Conservation (phyloP, 2,888 invertebrate genomes). For the Eupsilia transversa region DNA sequence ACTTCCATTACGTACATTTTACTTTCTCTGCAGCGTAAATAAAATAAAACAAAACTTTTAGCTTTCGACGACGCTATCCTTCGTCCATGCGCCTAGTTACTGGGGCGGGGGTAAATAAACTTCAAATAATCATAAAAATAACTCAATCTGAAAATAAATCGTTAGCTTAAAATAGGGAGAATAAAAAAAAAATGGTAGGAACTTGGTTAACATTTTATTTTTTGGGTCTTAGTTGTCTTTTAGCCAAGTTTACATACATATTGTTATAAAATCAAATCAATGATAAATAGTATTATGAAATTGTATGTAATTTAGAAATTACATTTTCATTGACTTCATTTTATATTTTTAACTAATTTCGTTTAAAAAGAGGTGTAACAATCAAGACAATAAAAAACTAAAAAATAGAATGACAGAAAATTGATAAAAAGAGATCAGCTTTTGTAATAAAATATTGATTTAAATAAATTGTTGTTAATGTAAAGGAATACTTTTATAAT, state of each 20-base stretch:
- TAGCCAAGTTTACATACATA: neutral
- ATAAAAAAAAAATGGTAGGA: neutral
- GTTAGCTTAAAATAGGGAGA: constrained; percentile 67
- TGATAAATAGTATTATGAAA: neutral
- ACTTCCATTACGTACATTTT: constrained; percentile 83
- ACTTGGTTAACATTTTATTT: constrained; percentile 18
- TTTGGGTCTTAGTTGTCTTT: too few species aligned
- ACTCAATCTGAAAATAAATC: constrained; percentile 80
- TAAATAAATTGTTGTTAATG: neutral
- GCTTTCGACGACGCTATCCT: constrained; percentile 71
- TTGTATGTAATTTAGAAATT: neutral
- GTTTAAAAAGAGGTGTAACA: constrained; percentile 7
- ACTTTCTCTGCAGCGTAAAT: constrained; percentile 88
- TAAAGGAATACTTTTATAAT: constrained; percentile 1
- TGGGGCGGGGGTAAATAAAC: constrained; percentile 65
- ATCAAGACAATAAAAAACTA: neutral
- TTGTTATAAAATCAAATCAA: constrained; percentile 8
- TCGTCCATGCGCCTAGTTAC: constrained; percentile 77
- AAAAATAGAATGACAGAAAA: neutral
- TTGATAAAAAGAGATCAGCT: neutral
- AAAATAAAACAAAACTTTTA: constrained; percentile 72
- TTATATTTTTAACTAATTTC: neutral
- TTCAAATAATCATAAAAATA: constrained; percentile 70
- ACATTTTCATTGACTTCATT: constrained; percentile 6
- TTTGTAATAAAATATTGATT: neutral